Percentiles rank a stretch among this genome's conserved stretches.
phyloP scores from a whole-genome alignment of 2,888 invertebrate species.

The Sminthurinus aureus region DNA sequence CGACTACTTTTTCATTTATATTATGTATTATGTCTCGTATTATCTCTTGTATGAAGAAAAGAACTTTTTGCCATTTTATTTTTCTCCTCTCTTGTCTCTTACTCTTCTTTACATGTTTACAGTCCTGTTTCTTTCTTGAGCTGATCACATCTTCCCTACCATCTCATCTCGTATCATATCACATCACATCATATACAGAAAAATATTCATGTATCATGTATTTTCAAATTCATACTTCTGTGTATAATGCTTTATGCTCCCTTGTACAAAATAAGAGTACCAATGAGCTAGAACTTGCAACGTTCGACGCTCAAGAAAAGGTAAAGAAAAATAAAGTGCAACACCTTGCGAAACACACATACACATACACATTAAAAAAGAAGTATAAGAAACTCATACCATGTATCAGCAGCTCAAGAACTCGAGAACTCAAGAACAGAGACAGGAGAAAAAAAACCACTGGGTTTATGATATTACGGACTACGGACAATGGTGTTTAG shows the following conservation, averaged over 20 bases:
- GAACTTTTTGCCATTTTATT: not conserved
- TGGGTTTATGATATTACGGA: conserved; percentile 2
- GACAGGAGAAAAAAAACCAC: not conserved
- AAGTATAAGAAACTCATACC: not conserved
- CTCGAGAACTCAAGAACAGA: not conserved
- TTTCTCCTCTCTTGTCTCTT: not conserved
- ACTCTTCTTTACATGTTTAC: not conserved
- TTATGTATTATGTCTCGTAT: not conserved
- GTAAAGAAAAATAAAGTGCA: not conserved
- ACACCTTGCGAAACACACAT: not conserved
- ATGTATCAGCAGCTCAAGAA: not conserved
- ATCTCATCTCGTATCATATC: not conserved
- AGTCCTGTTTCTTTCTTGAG: not conserved
- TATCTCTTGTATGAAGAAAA: too few species aligned
- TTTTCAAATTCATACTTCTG: not conserved
- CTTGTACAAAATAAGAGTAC: too few species aligned
- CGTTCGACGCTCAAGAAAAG: not conserved
- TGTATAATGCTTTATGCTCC: not conserved
- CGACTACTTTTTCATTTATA: not conserved
- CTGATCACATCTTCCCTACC: not conserved
- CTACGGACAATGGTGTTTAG: not conserved
- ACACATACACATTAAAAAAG: not conserved
- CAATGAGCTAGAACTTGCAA: too few species aligned
- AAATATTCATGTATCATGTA: not conserved
- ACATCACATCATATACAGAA: not conserved